phyloP scores from a whole-genome alignment of 2,888 invertebrate species.

The Fragum whitleyi region DNA sequence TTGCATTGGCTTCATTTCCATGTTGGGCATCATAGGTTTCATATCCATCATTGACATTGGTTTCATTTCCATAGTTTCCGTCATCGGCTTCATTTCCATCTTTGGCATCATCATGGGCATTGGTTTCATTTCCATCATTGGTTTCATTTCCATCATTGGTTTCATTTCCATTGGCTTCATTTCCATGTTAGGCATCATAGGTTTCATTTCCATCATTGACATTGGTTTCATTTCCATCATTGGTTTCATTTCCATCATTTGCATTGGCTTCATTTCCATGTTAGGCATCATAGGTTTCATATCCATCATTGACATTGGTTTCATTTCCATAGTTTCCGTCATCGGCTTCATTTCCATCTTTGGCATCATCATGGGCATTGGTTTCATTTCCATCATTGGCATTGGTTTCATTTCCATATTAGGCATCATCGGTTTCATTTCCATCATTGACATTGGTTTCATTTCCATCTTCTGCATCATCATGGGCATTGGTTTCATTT shows the following conservation, averaged over 20 bases:
- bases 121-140: conserved; percentile 24
- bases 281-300: conserved; percentile 5
- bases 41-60: conserved; percentile 16
- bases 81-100: conserved; percentile 17
- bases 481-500: conserved; percentile 22
- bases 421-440: conserved; percentile 10
- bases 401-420: conserved; percentile 21
- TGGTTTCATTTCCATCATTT: conserved; percentile 17
- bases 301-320: conserved; percentile 23
- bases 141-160: conserved; percentile 20
- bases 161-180: conserved; percentile 21
- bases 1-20: not conserved
- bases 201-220: conserved; percentile 25
- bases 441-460: conserved; percentile 23
- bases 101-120: conserved; percentile 11
- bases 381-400: conserved; percentile 26
- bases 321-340: not conserved
- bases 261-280: conserved; percentile 21
- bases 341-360: conserved; percentile 14
- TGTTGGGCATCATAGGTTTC: conserved; percentile 1
- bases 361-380: conserved; percentile 23
- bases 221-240: conserved; percentile 14
- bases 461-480: conserved; percentile 10
- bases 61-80: not conserved
- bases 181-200: conserved; percentile 21